A percentile compares a stretch with the other conserved stretches of the same genome.
Conservation (phyloP, 2,113 vertebrate species). For the Gavia stellata region DNA sequence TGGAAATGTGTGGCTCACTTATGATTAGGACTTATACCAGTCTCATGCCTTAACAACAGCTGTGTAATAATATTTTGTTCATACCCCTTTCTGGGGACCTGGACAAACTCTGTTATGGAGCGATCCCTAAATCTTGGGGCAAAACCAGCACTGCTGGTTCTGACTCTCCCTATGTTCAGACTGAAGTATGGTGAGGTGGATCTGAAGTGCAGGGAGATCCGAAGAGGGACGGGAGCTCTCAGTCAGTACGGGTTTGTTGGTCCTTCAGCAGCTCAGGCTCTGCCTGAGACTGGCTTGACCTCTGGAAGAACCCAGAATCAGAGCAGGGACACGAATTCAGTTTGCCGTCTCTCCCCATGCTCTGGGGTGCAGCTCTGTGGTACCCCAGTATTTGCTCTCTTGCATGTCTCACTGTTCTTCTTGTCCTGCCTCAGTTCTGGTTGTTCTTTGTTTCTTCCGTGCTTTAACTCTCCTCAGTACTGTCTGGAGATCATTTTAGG, state of each 20-base stretch:
- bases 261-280: background rate
- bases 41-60: background rate
- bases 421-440: background rate
- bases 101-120: background rate
- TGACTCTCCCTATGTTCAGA: background rate
- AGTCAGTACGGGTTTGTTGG: background rate
- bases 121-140: background rate
- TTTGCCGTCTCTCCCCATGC: background rate
- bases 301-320: background rate
- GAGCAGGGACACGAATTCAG: background rate
- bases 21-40: background rate
- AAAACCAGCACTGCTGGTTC: background rate
- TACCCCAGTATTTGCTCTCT: background rate
- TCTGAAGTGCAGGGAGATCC: background rate
- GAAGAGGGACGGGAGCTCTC: background rate
- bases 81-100: background rate
- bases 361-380: background rate
- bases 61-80: background rate
- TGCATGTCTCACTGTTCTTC: fast-evolving
- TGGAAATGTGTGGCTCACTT: background rate
- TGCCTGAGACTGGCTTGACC: background rate
- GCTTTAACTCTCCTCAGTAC: background rate
- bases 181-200: background rate
- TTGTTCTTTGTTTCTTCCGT: background rate
- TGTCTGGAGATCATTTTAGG: background rate